phyloP scores from a whole-genome alignment of 2,888 invertebrate species.

The Xestia rhomboidea region DNA sequence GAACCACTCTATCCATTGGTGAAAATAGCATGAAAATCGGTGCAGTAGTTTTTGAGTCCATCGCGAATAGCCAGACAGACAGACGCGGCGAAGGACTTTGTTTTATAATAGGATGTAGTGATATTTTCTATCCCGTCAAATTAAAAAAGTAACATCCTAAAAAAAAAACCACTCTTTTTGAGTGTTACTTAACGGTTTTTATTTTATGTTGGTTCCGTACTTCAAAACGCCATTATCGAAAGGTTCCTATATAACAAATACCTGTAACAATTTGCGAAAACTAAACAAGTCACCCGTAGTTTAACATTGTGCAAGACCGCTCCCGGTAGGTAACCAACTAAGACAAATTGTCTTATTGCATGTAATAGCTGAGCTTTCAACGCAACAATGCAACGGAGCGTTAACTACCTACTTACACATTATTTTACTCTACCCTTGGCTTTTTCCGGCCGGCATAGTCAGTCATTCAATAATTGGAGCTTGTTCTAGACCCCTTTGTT shows the following conservation, averaged over 20 bases:
- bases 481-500: conserved; percentile 26
- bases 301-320: conserved; percentile 19
- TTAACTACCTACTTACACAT: conserved; percentile 47
- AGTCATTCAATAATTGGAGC: conserved; percentile 30
- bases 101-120: no score
- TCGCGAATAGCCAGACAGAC: no score
- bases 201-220: neutral
- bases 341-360: conserved; percentile 61
- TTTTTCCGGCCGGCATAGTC: conserved; percentile 25
- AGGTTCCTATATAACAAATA: neutral
- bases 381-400: conserved; percentile 56
- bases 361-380: conserved; percentile 62
- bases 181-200: no score
- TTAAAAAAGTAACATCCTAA: no score
- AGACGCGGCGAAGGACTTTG: no score
- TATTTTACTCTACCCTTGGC: conserved; percentile 48
- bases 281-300: conserved; percentile 7
- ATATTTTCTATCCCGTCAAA: no score
- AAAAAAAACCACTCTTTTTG: no score
- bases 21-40: no score
- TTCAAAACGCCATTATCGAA: conserved; percentile 1
- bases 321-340: conserved; percentile 46
- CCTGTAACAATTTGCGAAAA: conserved; percentile 26
- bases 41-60: no score
- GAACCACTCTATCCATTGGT: no score